Percentiles rank a stretch among this genome's conserved stretches.
Conservation (phyloP, 2,113 vertebrate genomes). For the Nothocercus nigrocapillus region DNA sequence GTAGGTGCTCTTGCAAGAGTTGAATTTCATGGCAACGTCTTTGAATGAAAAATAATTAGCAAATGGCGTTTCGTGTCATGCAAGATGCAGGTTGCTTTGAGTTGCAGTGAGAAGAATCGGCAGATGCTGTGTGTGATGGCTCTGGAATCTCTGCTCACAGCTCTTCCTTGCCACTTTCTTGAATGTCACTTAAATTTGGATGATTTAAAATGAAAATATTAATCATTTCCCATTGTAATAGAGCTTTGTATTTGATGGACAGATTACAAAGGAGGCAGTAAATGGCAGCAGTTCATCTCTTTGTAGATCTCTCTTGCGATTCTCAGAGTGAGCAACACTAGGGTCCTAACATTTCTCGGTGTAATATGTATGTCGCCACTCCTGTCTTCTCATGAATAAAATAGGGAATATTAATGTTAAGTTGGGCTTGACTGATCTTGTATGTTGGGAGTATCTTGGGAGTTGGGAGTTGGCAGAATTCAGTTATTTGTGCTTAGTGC, state of each 20-base stretch:
- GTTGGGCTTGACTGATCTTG: neutral
- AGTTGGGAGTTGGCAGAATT: no score
- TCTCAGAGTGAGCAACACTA: neutral
- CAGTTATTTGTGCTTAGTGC: neutral
- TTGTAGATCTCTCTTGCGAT: neutral
- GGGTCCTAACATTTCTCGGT: neutral
- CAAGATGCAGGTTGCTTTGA: neutral
- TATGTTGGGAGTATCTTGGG: neutral
- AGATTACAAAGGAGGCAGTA: neutral
- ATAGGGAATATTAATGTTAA: neutral
- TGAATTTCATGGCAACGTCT: neutral
- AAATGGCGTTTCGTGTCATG: neutral
- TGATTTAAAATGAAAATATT: neutral
- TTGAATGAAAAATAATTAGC: neutral
- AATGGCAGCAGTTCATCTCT: neutral
- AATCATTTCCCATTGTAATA: neutral
- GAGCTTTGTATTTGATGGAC: neutral
- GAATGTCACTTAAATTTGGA: neutral
- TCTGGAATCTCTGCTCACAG: neutral
- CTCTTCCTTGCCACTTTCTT: neutral
- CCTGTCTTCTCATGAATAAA: neutral
- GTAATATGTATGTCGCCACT: neutral
- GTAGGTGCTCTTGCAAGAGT: neutral
- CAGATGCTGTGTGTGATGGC: neutral
- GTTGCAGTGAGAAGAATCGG: neutral